phyloP scores from a whole-genome alignment of 2,113 vertebrate species.

The Carlito syrichta region DNA sequence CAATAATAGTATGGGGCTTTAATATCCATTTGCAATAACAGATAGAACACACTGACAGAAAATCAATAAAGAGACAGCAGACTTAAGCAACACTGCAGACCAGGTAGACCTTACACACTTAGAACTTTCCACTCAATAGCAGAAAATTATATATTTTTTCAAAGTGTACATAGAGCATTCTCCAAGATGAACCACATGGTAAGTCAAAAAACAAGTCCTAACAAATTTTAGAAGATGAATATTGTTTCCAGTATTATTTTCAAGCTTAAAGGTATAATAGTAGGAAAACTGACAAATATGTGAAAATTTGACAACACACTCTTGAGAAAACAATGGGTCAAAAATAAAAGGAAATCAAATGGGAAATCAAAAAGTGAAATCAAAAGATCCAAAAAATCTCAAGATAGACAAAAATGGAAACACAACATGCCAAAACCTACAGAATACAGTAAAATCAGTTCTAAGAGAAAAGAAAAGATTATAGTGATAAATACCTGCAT shows the following conservation, averaged over 20 bases:
- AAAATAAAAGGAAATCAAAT: not conserved
- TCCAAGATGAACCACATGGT: not conserved
- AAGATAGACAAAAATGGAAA: not conserved
- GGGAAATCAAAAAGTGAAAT: not conserved
- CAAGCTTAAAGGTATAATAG: not conserved
- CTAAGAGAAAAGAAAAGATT: not conserved
- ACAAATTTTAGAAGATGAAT: not conserved
- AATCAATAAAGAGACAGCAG: not conserved
- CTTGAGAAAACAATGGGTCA: not conserved
- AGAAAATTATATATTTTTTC: not conserved
- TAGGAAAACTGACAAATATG: not conserved
- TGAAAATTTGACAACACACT: not conserved
- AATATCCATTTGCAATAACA: too few species aligned
- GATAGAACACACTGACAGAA: not conserved
- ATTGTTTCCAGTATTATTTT: not conserved
- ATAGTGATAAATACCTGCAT: not conserved
- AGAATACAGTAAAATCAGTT: not conserved
- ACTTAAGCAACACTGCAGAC: not conserved
- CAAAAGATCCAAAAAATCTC: too few species aligned
- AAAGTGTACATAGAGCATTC: too few species aligned
- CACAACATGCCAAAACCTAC: not conserved
- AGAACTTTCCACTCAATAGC: not conserved
- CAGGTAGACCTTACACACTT: not conserved
- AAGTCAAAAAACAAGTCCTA: not conserved
- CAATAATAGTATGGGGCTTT: not conserved